Base-by-base conservation (phyloP, 1,140 invertebrate genomes). In the Steinernema khuongi region DNA sequence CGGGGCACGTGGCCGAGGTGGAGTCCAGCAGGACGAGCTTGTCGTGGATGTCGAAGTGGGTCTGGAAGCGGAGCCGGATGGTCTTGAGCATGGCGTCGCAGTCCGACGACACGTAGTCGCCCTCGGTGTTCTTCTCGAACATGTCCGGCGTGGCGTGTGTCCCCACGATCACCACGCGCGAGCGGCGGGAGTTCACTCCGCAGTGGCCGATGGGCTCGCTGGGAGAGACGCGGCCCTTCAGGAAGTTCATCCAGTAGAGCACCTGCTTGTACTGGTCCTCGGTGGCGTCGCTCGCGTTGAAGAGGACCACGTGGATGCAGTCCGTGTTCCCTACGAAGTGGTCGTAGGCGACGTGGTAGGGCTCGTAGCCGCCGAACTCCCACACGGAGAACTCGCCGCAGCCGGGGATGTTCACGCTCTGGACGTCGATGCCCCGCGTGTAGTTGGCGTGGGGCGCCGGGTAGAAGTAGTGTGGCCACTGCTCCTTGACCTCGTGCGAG, bases 351-450 rank as follows among this genome's bases (percentile, higher is more conserved):
- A 90, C 88, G 84, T 91, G 89, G 86, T 92, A 93, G 28, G 90
- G 90, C 82, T 92, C 90, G 80, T 92, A 90, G 0, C 92, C 92
- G 29, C 91, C 92, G 82, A 93, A 92, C 83, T 93, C 92, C 91
- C 91, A 93, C 31, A 92, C 87, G 33, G 89, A 90, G 28, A 91
- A 84, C 72, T 91, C 90, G 31, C 90, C 90, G 32, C 89, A 83
- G 86, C 88, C 90, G 76, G 86, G 81, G 31, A 89, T 82, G 74
- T 79, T 85, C 73, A 89, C 87, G 83, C 90, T 89, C 81, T 90
- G 89, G 26, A 91, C 87, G 80, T 90, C 89, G 74, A 91, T 89
- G 50, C 91, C 91, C 81, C 88, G 89, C 0, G 91, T 91, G 74
- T 90, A 91, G 66, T 88, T 87, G 77, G 90, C 88, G 83, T 89